Base-by-base conservation (phyloP, 1,140 invertebrate species). In the Heliconius congener region DNA sequence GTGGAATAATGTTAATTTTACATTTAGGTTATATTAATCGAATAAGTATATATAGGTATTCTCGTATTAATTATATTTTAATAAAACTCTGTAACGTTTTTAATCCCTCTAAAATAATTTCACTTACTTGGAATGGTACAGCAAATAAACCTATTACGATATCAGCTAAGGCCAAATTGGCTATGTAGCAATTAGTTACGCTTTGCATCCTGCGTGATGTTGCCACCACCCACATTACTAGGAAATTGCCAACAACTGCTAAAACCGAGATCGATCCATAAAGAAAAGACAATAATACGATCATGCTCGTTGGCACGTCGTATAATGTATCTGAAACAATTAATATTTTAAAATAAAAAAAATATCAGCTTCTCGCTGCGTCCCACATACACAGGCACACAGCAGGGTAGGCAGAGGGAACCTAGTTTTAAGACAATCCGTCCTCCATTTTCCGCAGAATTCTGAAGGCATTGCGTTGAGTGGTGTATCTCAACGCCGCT, bases 131-230 rank as follows among this genome's bases (percentile, higher is more conserved):
- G 94, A 98, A 98, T 72, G 97, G 97, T 91, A 97, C 97, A 70
- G 96, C 96, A 85, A 97, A 97, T 55, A 97, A 91, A 79, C 96
- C 97, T 88, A 98, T 97, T 76, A 97, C 96, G 80, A 97, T 97
- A 87, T 98, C 97, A 18, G 97, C 97, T 77, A 97, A 89, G 5
- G 97, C 97, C 80, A 98, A 92, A 92, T 98, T 97, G 2, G 97
- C 96, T 72, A 98, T 98, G 92, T 97, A 98, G 85, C 96, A 97
- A 88, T 98, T 98, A 30, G 97, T 98, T 76, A 98, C 97, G 72
- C 96, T 97, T 76, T 97, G 97, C 97, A 98, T 98, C 34, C 96
- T 94, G 16, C 95, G 90, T 8, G 96, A 96, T 1, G 96, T 96
- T 1, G 96, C 95, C 5, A 98, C 96, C 55, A 98, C 96, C 96